Conservation (phyloP, 2,113 vertebrate species). For the Brienomyrus brachyistius region DNA sequence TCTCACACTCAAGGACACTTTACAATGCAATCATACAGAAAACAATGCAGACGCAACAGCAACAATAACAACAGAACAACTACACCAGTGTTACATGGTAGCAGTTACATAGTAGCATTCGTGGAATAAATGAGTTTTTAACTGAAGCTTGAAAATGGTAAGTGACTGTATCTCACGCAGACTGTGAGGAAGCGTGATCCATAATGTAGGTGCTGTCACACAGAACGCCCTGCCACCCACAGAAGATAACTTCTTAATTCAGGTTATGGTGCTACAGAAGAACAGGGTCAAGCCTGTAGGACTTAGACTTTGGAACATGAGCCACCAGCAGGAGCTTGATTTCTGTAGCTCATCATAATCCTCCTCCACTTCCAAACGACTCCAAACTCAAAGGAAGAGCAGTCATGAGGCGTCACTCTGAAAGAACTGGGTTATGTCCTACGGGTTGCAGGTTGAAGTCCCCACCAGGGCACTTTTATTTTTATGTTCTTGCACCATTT, state of each 20-base stretch:
- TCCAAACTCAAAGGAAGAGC: not conserved
- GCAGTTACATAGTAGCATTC: too few relatives aligned
- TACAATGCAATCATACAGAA: too few relatives aligned
- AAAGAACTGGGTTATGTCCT: not conserved
- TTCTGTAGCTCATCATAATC: not conserved
- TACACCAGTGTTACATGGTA: too few relatives aligned
- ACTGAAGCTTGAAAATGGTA: too few relatives aligned
- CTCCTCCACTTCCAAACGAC: not conserved
- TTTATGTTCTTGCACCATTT: not conserved
- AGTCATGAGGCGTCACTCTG: not conserved
- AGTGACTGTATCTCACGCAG: too few relatives aligned
- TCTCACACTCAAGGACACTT: slow-evolving; percentile 23
- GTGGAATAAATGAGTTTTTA: too few relatives aligned
- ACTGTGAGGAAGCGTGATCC: too few relatives aligned
- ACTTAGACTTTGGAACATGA: not conserved
- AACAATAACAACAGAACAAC: too few relatives aligned
- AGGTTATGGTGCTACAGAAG: not conserved
- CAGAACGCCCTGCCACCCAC: too few relatives aligned
- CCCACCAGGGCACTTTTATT: not conserved
- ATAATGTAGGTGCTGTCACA: too few relatives aligned
- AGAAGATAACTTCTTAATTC: too few relatives aligned
- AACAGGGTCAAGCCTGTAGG: not conserved
- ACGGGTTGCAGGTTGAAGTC: not conserved
- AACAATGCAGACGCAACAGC: too few relatives aligned
- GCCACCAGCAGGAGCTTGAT: not conserved